Base-by-base conservation (phyloP, 2,113 vertebrate genomes). In the Mellivora capensis region DNA sequence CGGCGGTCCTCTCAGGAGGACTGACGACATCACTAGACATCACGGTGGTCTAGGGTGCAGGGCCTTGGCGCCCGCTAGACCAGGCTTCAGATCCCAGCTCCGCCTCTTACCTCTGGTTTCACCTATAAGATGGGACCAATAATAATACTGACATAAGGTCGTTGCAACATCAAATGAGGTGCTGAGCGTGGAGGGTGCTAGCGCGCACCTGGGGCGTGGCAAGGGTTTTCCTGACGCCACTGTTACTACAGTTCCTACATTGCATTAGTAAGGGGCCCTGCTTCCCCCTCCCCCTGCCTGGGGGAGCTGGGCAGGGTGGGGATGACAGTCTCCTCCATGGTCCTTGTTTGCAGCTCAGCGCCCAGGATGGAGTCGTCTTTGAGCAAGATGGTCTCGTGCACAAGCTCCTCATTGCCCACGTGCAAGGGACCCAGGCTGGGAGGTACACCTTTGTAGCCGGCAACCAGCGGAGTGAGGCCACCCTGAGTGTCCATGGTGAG, bases 391-490 rank as follows among this genome's bases (percentile, higher is more conserved):
- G 99, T 7, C 94, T 97, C 6, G 82, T 97, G 83, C 99, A 99
- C 91, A 99, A 99, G 96, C 98, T 99, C 7, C 94, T 98, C 11
- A 97, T 99, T 54, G 96, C 98, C 94, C 98, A 97, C 4, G 99
- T 98, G 44, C 98, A 98, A 85, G 99, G 99, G 31, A 98, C 99
- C 3, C 98, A 99, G 92, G 95, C 98, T 69, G 99, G 99, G 88
- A 99, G 98, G 97, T 99, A 99, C 96, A 97, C 98, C 87, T 99
- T 99, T 98, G 99, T 99, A 93, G 99, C 98, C 7, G 99, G 99
- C 81, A 98, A 98, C 14, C 98, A 98, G 91, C 99, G 98, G 98
- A 99, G 98, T 2, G 98, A 99, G 77, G 99, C 98, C 23, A 95
- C 98, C 6, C 74, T 99, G 42, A 97, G 94, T 0, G 94, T 99